Conservation (phyloP, 2,888 invertebrate species). For the Dolichopus griseipennis region DNA sequence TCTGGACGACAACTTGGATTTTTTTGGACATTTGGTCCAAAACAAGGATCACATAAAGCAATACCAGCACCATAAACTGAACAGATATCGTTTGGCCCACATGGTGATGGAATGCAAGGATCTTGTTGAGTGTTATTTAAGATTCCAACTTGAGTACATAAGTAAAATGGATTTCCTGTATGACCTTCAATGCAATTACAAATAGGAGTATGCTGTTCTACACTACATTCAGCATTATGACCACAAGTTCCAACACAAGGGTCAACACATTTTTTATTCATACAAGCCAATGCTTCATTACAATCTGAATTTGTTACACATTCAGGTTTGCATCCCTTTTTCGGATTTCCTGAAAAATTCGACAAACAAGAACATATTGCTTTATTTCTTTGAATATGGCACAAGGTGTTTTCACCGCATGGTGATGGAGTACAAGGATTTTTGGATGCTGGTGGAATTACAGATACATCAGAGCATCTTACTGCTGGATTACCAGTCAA, state of each 20-base stretch:
- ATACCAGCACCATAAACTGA: conserved; percentile 63
- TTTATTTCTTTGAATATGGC: conserved; percentile 58
- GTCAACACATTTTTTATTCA: conserved; percentile 64
- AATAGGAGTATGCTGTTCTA: conserved; percentile 72
- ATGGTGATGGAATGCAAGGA: conserved; percentile 72
- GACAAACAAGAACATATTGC: conserved; percentile 70
- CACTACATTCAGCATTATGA: conserved; percentile 67
- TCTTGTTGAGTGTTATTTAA: conserved; percentile 53
- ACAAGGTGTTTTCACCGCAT: conserved; percentile 72
- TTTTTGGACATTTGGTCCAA: conserved; percentile 55
- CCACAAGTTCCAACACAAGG: conserved; percentile 72
- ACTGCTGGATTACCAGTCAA: conserved; percentile 69
- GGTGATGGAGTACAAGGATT: conserved; percentile 66
- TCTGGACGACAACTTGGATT: conserved; percentile 73
- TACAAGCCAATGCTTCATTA: conserved; percentile 61
- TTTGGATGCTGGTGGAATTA: conserved; percentile 46
- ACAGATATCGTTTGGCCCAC: conserved; percentile 59
- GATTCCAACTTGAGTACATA: conserved; percentile 53
- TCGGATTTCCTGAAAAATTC: conserved; percentile 71
- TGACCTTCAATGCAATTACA: conserved; percentile 70
- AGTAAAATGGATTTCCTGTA: conserved; percentile 70
- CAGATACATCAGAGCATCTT: conserved; percentile 55
- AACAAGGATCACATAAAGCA: conserved; percentile 71
- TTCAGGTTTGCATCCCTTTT: conserved; percentile 65
- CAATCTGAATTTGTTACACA: conserved; percentile 79